Percentiles rank a stretch among this genome's conserved stretches.
These are phyloP conservation scores for Cryptus armator DNA, from an alignment of 2,888 invertebrate species.

Conservation along the genomic window DNA sequence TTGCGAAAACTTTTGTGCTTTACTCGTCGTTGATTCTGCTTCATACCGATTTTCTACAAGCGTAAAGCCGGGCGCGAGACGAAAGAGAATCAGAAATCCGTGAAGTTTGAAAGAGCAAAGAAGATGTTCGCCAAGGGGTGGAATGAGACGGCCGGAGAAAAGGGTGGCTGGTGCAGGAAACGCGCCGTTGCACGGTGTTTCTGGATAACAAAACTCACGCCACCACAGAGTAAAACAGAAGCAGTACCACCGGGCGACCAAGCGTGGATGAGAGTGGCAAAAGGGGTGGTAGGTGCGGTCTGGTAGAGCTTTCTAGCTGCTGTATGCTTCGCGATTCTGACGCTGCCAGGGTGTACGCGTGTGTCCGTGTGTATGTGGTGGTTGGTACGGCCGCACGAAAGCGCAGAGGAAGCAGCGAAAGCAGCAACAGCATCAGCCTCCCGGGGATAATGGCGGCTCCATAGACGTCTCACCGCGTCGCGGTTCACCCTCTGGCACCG, in stretches of 20 bases:
- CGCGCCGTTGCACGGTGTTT: constrained; percentile 66
- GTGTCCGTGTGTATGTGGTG: neutral
- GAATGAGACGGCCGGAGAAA: constrained; percentile 20
- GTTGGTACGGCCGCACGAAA: constrained; percentile 34
- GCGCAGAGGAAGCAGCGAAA: constrained; percentile 61
- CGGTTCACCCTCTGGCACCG: constrained; percentile 65
- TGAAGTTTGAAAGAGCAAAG: constrained; percentile 28
- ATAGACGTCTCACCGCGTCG: constrained; percentile 66
- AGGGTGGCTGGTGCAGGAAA: constrained; percentile 49
- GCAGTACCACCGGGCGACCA: constrained; percentile 56
- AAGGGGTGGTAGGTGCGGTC: constrained; percentile 59
- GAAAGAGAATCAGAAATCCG: constrained; percentile 26
- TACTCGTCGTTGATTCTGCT: constrained; percentile 42
- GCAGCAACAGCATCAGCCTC: constrained; percentile 59
- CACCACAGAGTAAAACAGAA: constrained; percentile 60
- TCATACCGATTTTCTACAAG: neutral
- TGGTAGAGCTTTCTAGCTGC: constrained; percentile 52
- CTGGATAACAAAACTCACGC: constrained; percentile 60
- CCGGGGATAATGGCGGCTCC: constrained; percentile 66
- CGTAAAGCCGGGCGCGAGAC: neutral
- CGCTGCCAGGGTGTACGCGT: constrained; percentile 19
- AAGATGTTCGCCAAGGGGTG: constrained; percentile 33
- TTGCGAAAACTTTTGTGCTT: constrained; percentile 60
- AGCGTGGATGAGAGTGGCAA: constrained; percentile 65
- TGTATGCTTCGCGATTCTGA: constrained; percentile 43